Evolutionary conservation across 1,140 invertebrate species (phyloP).

Genomic region (Anadara kagoshimensis): DNA sequence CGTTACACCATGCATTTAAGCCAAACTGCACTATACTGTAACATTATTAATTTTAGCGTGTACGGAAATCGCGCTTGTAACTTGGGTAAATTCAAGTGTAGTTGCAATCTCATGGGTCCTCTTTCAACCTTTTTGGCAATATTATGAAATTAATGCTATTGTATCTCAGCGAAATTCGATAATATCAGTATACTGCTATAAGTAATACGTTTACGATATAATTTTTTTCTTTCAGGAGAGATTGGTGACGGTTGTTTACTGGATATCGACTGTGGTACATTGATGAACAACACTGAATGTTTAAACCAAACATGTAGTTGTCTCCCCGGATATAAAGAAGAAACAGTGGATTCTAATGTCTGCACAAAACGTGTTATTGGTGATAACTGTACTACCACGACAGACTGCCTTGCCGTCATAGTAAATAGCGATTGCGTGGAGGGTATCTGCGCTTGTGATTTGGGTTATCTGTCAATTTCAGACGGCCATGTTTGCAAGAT

Average conservation of each 20-base stretch:
- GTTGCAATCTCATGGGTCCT: too few relatives aligned
- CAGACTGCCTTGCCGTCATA: background rate
- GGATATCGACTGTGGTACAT: background rate
- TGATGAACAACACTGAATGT: background rate
- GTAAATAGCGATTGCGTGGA: slow-evolving; percentile 1
- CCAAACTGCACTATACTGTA: too few relatives aligned
- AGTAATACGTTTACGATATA: too few relatives aligned
- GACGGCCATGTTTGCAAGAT: slow-evolving; percentile 1
- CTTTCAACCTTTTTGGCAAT: too few relatives aligned
- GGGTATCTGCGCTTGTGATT: background rate
- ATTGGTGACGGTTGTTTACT: slow-evolving; percentile 2
- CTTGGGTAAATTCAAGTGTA: too few relatives aligned
- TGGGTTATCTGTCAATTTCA: background rate
- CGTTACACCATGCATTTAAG: too few relatives aligned
- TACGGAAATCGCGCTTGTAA: too few relatives aligned
- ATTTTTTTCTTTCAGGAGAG: too few relatives aligned
- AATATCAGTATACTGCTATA: too few relatives aligned
- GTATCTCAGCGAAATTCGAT: too few relatives aligned
- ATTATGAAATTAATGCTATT: too few relatives aligned
- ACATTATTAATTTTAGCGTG: too few relatives aligned
- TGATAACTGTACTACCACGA: background rate
- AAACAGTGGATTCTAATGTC: background rate
- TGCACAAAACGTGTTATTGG: slow-evolving; percentile 5
- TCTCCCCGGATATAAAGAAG: background rate
- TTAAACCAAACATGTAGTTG: slow-evolving; percentile 10